Evolutionary conservation across 2,797 vertebrate species (phyloP), one percentile per base, ranked within the genome.

Genomic region (Agapornis canus): DNA sequence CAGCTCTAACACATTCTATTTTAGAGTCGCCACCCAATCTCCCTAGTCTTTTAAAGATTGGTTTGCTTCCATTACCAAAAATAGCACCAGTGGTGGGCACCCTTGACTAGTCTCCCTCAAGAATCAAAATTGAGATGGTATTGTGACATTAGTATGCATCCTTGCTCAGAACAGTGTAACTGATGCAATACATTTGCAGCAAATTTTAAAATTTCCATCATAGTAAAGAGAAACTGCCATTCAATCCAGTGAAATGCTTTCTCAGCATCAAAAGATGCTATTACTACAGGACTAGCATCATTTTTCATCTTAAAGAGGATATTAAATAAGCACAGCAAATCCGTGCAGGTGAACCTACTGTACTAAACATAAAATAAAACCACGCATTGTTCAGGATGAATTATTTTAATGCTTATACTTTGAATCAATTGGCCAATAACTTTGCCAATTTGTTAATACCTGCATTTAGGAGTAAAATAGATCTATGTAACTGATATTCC

Each of bases 251-350:
- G 93, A 95, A 97, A 95, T 92, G 97, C 94, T 97, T 97, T 95
- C 96, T 97, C 95, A 92, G 97, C 39, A 13, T 97, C 97, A 96
- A 95, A 98, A 97, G 95, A 97, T 95, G 95, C 95, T 91, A 92
- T 97, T 97, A 96, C 94, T 82, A 92, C 85, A 92, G 86, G 94
- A 90, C 96, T 91, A 91, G 94, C 89, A 95, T 94, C 91, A 89
- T 98, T 97, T 97, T 97, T 98, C 97, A 97, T 97, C 97, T 96
- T 97, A 97, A 98, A 96, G 96, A 96, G 95, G 95, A 93, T 93
- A 97, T 97, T 97, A 98, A 97, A 96, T 97, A 97, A 98, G 97
- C 97, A 96, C 92, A 92, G 95, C 86, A 97, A 97, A 98, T 97
- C 97, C 89, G 3, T 91, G 90, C 96, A 94, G 95, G 97, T 97